Percentiles rank a stretch among this genome's conserved stretches.
Conservation (phyloP, 2,797 vertebrate species). For the Esox lucius region DNA sequence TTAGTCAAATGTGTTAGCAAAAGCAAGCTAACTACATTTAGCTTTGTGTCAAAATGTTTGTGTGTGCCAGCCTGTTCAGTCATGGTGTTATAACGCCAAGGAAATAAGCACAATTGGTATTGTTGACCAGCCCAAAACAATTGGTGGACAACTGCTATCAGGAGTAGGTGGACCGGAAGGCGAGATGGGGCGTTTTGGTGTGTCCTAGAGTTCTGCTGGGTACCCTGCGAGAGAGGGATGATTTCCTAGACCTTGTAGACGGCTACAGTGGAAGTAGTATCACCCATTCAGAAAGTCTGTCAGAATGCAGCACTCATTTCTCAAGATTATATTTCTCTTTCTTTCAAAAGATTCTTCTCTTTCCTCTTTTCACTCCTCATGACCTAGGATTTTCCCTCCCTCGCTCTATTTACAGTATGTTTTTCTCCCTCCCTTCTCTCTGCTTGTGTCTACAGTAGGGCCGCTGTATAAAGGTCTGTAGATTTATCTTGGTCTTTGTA, state of each 20-base stretch:
- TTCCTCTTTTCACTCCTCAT: not conserved
- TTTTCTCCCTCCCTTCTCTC: not conserved
- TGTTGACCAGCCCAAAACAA: too few species aligned
- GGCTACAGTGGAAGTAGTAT: not conserved
- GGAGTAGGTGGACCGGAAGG: not conserved
- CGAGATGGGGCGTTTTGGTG: not conserved
- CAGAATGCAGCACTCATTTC: not conserved
- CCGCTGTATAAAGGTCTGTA: constrained; percentile 6
- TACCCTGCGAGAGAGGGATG: not conserved
- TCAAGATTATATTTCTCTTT: not conserved
- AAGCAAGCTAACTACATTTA: too few species aligned
- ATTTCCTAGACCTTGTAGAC: not conserved
- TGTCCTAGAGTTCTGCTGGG: not conserved
- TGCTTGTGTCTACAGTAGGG: not conserved
- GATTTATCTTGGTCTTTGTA: constrained; percentile 42
- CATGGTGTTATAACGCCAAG: too few species aligned
- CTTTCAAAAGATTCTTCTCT: not conserved
- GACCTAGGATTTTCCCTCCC: not conserved
- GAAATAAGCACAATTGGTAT: too few species aligned
- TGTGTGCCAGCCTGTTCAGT: too few species aligned
- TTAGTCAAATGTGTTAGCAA: too few species aligned
- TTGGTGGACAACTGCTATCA: too few species aligned
- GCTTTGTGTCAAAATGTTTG: too few species aligned
- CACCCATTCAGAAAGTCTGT: not conserved
- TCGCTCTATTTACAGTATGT: not conserved